Base-by-base conservation (phyloP, 2,797 vertebrate genomes). In the Arctocebus calabarensis region DNA sequence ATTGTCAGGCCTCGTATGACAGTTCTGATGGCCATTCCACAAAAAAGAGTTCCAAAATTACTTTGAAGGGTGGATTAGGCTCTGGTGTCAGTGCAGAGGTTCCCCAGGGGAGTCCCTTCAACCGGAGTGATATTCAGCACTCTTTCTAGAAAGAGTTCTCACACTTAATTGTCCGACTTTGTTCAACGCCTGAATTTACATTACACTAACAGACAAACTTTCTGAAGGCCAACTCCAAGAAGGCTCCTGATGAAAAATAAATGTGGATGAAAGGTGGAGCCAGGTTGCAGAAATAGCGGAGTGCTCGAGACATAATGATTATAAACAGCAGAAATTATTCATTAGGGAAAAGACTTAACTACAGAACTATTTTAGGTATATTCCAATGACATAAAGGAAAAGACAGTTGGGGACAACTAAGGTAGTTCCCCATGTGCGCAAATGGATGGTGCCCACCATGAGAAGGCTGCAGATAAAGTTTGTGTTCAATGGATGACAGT, bases 241-340 rank as follows among this genome's bases (percentile, higher is more conserved):
- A 52, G 43, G 12, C 43, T 2, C 34, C 14, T 52, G 14, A 12
- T 7, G 10, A 52, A 66, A 71, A 45, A 43, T 23, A 27, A 29
- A 55, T 11, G 27, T 4, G 2, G 25, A 1, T 7, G 1, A 40
- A 14, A 66, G 2, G 1, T 7, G 4, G 27, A 57, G 23, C 4
- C 37, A 89, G 22, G 43, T 1, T 25, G 4, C 23, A 83, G 22
- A 85, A 48, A 57, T 0, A 25, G 19, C 29, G 66, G 22, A 23
- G 48, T 52, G 48, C 14, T 16, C 14, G 48, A 52, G 68, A 29
- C 22, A 71, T 32, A 16, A 17, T 1, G 16, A 43, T 27, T 23
- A 16, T 73, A 71, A 77, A 11, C 10, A 29, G 40, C 22, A 86
- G 75, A 84, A 37, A 61, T 59, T 8, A 32, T 7, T 71, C 71